These are phyloP conservation scores for Boulengeromyrus knoepffleri DNA, from an alignment of 2,113 vertebrate species.

Conservation along the genomic window DNA sequence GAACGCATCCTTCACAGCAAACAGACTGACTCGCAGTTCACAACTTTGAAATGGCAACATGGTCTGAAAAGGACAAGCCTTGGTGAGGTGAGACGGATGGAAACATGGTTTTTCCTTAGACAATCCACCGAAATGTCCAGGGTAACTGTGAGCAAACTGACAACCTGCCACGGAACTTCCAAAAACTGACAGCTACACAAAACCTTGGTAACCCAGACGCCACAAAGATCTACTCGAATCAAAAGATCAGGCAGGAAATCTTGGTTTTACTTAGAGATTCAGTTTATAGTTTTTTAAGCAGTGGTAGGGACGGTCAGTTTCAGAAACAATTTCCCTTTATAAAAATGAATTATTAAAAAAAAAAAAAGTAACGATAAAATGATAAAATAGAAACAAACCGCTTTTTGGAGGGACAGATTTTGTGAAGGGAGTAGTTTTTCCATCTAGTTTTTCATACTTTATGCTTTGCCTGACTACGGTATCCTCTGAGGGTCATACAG, in stretches of 20 bases:
- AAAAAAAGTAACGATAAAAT: neutral
- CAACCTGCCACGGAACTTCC: constrained; percentile 5
- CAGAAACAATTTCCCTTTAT: neutral
- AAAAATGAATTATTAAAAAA: neutral
- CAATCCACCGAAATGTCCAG: neutral
- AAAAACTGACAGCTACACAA: neutral
- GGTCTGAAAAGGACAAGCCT: neutral
- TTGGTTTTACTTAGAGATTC: neutral
- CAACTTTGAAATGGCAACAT: neutral
- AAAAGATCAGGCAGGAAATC: neutral
- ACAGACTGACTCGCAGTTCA: neutral
- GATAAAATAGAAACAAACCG: neutral
- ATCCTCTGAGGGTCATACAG: neutral
- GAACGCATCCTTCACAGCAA: neutral
- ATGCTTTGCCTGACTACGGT: neutral
- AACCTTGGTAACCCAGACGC: neutral
- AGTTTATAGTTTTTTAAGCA: neutral
- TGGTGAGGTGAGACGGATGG: no score
- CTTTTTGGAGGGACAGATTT: neutral
- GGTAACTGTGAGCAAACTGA: neutral
- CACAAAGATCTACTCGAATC: neutral
- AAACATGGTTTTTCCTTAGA: neutral
- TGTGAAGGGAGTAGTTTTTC: neutral
- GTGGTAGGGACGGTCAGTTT: neutral
- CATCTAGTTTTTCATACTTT: neutral